These are phyloP conservation scores for Rhinoraja longicauda DNA, from an alignment of 2,797 vertebrate species.

Conservation along the genomic window DNA sequence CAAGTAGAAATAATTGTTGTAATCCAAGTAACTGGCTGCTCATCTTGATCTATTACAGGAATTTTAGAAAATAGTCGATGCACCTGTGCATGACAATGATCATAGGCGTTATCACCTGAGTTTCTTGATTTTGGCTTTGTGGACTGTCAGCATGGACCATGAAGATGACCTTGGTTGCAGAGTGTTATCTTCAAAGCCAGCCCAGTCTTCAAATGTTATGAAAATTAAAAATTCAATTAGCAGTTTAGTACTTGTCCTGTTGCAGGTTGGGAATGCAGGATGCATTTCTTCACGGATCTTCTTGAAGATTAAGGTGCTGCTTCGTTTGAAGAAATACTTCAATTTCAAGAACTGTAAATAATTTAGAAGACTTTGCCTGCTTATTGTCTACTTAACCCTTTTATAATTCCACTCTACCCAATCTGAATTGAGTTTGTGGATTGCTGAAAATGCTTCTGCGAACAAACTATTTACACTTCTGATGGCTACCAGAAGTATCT, in stretches of 20 bases:
- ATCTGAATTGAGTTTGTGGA: background rate
- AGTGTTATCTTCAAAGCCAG: background rate
- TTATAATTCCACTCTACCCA: background rate
- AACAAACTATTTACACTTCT: background rate
- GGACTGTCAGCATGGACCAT: background rate
- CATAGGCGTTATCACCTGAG: background rate
- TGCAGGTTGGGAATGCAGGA: background rate
- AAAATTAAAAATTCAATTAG: too few species aligned
- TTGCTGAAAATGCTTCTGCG: background rate
- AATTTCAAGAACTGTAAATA: background rate
- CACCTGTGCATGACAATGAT: background rate
- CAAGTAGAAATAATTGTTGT: background rate
- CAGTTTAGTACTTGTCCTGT: background rate
- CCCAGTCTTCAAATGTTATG: background rate
- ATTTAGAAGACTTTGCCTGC: background rate
- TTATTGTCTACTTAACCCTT: background rate
- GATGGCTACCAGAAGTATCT: background rate
- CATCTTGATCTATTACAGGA: background rate
- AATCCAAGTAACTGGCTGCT: background rate
- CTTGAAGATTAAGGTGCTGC: background rate
- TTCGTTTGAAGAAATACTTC: background rate
- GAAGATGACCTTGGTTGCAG: background rate
- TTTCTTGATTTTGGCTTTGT: background rate
- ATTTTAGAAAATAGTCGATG: background rate
- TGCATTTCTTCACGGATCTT: background rate